Conservation (phyloP, 2,797 vertebrate genomes). For the Diplodus puntazzo region DNA sequence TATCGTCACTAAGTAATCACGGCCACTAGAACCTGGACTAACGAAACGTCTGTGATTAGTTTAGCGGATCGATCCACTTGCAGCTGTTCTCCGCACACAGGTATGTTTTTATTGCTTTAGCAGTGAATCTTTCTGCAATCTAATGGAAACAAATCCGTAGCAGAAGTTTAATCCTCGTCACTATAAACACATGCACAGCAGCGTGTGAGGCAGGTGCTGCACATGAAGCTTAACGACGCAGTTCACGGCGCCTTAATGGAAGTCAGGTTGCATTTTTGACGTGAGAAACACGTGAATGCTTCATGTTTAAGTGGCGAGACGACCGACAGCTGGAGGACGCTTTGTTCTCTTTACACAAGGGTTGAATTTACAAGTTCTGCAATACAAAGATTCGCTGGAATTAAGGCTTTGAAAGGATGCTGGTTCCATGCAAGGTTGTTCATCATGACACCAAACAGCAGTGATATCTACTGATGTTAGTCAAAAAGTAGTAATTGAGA, state of each 20-base stretch:
- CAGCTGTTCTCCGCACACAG: not conserved
- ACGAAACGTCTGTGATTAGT: not conserved
- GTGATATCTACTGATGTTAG: too few relatives aligned
- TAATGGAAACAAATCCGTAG: not conserved
- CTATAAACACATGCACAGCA: not conserved
- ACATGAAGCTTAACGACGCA: constrained; percentile 38
- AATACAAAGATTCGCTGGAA: too few relatives aligned
- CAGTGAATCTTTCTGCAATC: not conserved
- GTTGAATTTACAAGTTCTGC: not conserved
- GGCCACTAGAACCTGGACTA: too few relatives aligned
- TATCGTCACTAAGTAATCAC: too few relatives aligned
- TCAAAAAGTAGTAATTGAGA: constrained; percentile 47
- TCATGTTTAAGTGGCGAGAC: not conserved
- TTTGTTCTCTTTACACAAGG: not conserved
- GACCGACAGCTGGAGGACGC: not conserved
- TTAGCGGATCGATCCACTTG: not conserved
- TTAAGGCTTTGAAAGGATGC: too few relatives aligned
- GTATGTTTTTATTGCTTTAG: not conserved
- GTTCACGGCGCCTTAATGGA: constrained; percentile 22
- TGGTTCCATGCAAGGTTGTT: not conserved
- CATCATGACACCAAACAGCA: not conserved
- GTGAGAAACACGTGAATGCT: not conserved
- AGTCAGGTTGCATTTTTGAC: constrained; percentile 4
- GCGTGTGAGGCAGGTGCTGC: constrained; percentile 26
- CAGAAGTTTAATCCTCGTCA: not conserved